A percentile compares a stretch with the other conserved stretches of the same genome.
phyloP scores from a whole-genome alignment of 2,113 vertebrate genomes.

The Coreoperca whiteheadi region DNA sequence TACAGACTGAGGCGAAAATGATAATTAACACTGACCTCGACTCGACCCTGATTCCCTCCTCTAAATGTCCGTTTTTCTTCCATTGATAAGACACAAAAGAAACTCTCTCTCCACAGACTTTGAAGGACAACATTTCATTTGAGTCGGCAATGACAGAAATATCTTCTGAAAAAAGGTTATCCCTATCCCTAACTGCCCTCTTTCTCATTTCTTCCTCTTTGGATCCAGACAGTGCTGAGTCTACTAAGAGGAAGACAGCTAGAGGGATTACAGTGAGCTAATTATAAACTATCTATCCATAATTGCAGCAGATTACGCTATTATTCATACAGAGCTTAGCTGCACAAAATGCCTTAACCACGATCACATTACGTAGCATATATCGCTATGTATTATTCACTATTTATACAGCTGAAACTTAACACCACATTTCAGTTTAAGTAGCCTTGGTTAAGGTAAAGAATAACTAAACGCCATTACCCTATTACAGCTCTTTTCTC shows the following conservation, averaged over 20 bases:
- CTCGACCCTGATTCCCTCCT: conserved; percentile 27
- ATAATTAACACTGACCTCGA: conserved; percentile 54
- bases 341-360: conserved; percentile 57
- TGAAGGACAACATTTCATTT: conserved; percentile 54
- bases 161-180: conserved; percentile 42
- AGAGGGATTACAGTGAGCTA: conserved; percentile 71
- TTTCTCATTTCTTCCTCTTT: conserved; percentile 51
- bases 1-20: conserved; percentile 20
- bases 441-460: conserved; percentile 30
- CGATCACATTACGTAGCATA: conserved; percentile 53
- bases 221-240: conserved; percentile 57
- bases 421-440: conserved; percentile 52
- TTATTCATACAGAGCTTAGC: conserved; percentile 70
- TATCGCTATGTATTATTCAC: conserved; percentile 59
- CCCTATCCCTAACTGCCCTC: conserved; percentile 45
- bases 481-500: conserved; percentile 38
- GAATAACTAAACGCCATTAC: conserved; percentile 48
- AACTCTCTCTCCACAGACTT: conserved; percentile 9
- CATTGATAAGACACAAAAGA: conserved; percentile 25
- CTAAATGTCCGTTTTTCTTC: conserved; percentile 13
- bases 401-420: conserved; percentile 59
- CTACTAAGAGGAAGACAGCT: conserved; percentile 60
- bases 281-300: conserved; percentile 73
- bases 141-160: conserved; percentile 23
- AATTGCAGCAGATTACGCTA: conserved; percentile 69